phyloP scores from a whole-genome alignment of 2,113 vertebrate species.

The Myrmophylax atrothorax region DNA sequence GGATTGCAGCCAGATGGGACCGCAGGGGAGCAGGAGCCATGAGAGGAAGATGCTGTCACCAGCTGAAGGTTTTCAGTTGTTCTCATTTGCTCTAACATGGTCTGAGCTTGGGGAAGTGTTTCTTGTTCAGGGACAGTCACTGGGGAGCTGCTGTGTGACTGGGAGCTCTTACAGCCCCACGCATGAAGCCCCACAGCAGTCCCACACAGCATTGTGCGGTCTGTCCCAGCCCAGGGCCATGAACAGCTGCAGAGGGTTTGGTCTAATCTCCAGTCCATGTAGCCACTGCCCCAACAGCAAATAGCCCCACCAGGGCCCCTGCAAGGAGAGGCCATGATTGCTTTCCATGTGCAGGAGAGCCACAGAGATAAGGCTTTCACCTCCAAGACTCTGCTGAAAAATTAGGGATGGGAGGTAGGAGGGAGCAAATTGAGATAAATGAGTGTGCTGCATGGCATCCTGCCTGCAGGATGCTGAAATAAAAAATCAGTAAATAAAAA shows the following conservation, averaged over 20 bases:
- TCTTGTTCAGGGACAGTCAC: not conserved
- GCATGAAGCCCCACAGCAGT: not conserved
- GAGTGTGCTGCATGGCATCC: conserved; percentile 10
- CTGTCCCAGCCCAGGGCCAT: not conserved
- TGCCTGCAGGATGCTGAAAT: conserved; percentile 46
- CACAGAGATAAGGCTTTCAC: conserved; percentile 48
- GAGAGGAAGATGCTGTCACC: not conserved
- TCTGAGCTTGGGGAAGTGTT: not conserved
- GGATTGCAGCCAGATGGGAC: not conserved
- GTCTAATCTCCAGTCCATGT: not conserved
- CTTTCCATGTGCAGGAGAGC: not conserved
- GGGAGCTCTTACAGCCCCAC: not conserved
- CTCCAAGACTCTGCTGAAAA: conserved; percentile 55
- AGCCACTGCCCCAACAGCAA: not conserved
- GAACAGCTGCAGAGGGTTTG: not conserved
- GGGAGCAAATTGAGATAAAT: conserved; percentile 73
- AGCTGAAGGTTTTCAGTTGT: not conserved
- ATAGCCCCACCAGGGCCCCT: not conserved
- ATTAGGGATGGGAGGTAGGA: conserved; percentile 39
- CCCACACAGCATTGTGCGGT: not conserved
- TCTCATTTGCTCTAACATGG: fast-evolving
- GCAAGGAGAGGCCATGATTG: not conserved
- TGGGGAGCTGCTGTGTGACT: fast-evolving
- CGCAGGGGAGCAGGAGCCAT: not conserved
- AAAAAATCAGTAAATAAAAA: conserved; percentile 57